phyloP scores from a whole-genome alignment of 2,113 vertebrate species.

The Nestor notabilis region DNA sequence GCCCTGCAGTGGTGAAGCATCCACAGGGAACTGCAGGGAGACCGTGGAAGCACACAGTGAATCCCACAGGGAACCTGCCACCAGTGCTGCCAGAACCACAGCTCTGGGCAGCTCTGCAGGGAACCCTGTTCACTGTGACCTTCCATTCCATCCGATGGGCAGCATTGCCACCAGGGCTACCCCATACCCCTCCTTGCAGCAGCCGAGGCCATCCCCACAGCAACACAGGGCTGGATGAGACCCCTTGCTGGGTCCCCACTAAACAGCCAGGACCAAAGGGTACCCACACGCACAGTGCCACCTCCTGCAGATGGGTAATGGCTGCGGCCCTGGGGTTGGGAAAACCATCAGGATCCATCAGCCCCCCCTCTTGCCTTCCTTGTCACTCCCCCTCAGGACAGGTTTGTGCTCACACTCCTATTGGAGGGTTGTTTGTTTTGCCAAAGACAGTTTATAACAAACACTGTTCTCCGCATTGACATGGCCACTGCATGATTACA shows the following conservation, averaged over 20 bases:
- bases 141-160: background rate
- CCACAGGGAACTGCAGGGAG: background rate
- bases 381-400: too few species aligned
- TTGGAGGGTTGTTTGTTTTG: background rate
- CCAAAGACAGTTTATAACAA: fast-evolving
- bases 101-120: background rate
- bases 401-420: too few species aligned
- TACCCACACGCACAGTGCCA: fast-evolving
- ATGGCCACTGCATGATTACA: background rate
- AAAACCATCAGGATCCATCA: background rate
- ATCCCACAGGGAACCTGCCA: fast-evolving
- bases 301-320: fast-evolving
- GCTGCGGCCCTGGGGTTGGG: background rate
- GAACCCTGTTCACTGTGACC: background rate
- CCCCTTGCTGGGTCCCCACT: fast-evolving
- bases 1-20: background rate
- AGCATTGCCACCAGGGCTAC: background rate
- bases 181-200: too few species aligned
- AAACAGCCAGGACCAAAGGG: background rate
- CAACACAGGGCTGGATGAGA: fast-evolving
- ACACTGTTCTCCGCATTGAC: background rate
- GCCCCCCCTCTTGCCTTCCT: background rate
- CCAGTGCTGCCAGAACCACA: background rate
- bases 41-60: fast-evolving
- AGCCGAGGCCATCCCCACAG: background rate